Evolutionary conservation across 2,113 vertebrate genomes (phyloP), one percentile per base, ranked within the genome.

Genomic region (Gorsachius goisagi): DNA sequence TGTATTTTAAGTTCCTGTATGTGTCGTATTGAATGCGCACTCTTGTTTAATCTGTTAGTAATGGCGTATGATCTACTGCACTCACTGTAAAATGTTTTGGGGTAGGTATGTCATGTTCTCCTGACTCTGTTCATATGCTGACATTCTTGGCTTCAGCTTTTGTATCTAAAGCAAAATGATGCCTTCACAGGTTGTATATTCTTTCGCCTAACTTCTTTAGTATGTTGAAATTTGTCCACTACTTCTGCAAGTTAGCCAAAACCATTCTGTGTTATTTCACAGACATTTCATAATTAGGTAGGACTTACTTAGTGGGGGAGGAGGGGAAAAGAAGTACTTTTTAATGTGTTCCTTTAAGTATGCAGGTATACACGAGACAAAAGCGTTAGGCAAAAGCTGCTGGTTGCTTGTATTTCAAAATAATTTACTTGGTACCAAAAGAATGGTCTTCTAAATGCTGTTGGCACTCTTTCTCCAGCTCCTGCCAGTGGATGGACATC

Each of bases 401-500:
- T 14, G 9, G 32, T 76, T 89, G 53, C 41, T 84, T 62, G 16
- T 73, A n/a, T 93, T 95, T 82, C 44, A 76, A 11, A 26, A 49
- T 85, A 41, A 79, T 66, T 63, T 85, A 50, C 66, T 75, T 64
- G 32, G 20, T 77, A 58, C 47, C 47, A 35, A 71, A 71, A 68
- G 49, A 49, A 88, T 21, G 22, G 44, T 82, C 58, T 82, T 85
- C 73, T 94, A 67, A 95, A 62, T 55, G 45, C 35, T 95, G 85
- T 77, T 88, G 88, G 11, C 9, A 1, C 41, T 96, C 27, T 86
- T 93, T 85, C 67, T 17, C 6, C 97, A 98, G 98, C 97, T 47
- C 97, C 98, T 49, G 98, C 98, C 77, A 98, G 98, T 52, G 98
- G 98, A 69, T 97, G 97, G 94, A 97, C 97, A 83, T 97, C 98